Evolutionary conservation across 2,113 vertebrate genomes (phyloP).

Genomic region (Poicephalus meyeri): DNA sequence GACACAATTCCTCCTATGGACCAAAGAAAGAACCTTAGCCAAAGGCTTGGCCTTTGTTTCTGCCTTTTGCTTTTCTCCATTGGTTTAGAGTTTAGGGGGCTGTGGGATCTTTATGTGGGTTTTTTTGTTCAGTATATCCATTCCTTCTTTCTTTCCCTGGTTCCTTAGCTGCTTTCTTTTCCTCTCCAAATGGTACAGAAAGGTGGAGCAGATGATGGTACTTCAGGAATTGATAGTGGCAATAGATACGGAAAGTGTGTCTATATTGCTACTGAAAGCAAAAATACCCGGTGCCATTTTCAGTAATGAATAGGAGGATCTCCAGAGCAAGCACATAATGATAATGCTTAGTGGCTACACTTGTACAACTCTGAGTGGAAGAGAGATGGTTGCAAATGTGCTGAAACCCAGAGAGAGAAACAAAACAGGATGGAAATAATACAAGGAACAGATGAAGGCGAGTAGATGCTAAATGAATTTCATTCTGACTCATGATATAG

Average conservation of each 20-base stretch:
- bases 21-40: neutral
- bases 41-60: neutral
- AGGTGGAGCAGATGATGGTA: neutral
- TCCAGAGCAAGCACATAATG: neutral
- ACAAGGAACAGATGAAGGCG: neutral
- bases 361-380: neutral
- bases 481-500: neutral
- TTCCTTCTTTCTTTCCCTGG: neutral
- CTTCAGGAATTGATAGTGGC: neutral
- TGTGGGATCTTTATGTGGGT: neutral
- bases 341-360: neutral
- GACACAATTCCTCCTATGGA: neutral
- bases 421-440: neutral
- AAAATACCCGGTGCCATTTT: neutral
- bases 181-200: neutral
- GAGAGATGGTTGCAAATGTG: neutral
- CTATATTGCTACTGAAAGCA: neutral
- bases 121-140: neutral
- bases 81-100: neutral
- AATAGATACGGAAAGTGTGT: neutral
- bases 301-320: neutral
- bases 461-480: neutral
- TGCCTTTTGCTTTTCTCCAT: neutral
- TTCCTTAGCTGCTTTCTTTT: neutral
- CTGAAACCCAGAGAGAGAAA: neutral